A percentile compares a stretch with the other conserved stretches of the same genome.
These are phyloP conservation scores for Drosophila demipolita DNA, from an alignment of 2,888 invertebrate genomes.

Conservation along the genomic window DNA sequence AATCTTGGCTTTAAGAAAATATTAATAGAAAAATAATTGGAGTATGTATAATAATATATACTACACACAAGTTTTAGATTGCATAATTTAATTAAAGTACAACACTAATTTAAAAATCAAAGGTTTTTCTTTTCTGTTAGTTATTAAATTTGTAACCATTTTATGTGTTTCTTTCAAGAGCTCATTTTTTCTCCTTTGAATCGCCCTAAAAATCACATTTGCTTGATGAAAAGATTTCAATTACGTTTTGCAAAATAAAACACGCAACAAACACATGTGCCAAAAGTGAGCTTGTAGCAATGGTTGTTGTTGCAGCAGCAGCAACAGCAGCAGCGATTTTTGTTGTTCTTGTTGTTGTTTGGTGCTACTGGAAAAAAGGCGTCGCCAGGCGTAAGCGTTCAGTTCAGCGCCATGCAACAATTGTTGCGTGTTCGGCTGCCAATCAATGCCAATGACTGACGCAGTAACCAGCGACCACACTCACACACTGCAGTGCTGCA, in stretches of 20 bases:
- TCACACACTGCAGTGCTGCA: slow-evolving; percentile 8
- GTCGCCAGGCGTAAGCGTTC: slow-evolving; percentile 40
- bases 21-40: not conserved
- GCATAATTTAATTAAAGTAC: no score
- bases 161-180: no score
- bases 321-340: slow-evolving; percentile 14
- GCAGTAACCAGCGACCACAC: slow-evolving; percentile 41
- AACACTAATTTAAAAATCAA: no score
- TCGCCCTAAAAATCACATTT: not conserved
- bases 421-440: slow-evolving; percentile 78
- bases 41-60: no score
- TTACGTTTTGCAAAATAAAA: slow-evolving; percentile 28
- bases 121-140: no score
- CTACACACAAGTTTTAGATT: no score
- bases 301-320: slow-evolving; percentile 2
- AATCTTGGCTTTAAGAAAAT: not conserved
- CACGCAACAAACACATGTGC: slow-evolving; percentile 53
- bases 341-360: slow-evolving; percentile 16
- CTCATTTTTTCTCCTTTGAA: not conserved
- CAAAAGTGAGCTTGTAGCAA: slow-evolving; percentile 44
- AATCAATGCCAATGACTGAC: slow-evolving; percentile 75
- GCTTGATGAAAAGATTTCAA: not conserved
- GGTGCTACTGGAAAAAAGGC: slow-evolving; percentile 18
- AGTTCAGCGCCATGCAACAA: slow-evolving; percentile 73
- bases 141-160: no score